Conservation (phyloP, 1,140 invertebrate genomes). For the Nixonia krombeini region DNA sequence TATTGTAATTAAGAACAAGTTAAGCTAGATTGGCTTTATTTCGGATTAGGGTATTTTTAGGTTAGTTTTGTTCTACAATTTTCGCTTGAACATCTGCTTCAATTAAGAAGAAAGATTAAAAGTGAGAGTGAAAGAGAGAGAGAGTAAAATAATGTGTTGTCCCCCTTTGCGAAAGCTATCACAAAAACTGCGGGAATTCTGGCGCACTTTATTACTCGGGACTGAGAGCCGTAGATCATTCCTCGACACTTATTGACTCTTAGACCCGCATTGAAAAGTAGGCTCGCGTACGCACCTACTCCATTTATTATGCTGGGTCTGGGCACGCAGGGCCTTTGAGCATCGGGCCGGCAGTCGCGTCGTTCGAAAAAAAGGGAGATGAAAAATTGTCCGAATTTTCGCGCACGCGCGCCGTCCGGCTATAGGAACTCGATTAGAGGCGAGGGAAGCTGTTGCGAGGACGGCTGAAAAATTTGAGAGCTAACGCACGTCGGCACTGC, state of each 20-base stretch:
- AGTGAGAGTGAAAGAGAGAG: background rate
- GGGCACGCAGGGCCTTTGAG: constrained; percentile 17
- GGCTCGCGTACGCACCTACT: constrained; percentile 52
- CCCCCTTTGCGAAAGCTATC: constrained; percentile 23
- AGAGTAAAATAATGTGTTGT: background rate
- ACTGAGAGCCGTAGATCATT: constrained; percentile 58
- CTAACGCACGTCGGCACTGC: constrained; percentile 43
- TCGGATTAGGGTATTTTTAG: too few species aligned
- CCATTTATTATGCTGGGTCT: constrained; percentile 59
- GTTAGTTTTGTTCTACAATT: too few species aligned
- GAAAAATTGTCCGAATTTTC: constrained; percentile 47
- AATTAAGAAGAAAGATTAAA: too few species aligned
- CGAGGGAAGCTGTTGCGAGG: constrained; percentile 29
- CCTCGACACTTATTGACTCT: constrained; percentile 67
- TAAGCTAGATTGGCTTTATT: too few species aligned
- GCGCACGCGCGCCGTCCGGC: constrained; percentile 38
- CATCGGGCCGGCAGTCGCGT: constrained; percentile 23
- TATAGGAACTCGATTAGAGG: constrained; percentile 49
- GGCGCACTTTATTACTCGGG: constrained; percentile 53
- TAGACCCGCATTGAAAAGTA: constrained; percentile 65
- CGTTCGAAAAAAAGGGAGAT: constrained; percentile 37
- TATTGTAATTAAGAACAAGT: too few species aligned
- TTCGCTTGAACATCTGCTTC: too few species aligned
- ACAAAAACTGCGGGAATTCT: constrained; percentile 15
- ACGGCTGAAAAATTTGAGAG: constrained; percentile 50